Base-by-base conservation (phyloP, 2,797 vertebrate species). In the Myotis daubentonii region DNA sequence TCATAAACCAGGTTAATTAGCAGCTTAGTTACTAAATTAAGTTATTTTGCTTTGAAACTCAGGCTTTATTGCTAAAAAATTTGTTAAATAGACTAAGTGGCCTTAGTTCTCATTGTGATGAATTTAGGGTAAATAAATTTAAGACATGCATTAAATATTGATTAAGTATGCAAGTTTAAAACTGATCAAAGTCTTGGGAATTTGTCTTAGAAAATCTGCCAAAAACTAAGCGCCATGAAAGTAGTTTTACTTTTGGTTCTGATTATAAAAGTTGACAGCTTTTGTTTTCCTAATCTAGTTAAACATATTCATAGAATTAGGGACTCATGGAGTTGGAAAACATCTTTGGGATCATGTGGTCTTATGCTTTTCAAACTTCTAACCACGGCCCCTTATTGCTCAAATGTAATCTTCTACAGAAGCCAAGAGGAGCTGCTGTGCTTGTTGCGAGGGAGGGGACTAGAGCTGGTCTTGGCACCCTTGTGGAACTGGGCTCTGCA, bases 61-160 rank as follows among this genome's bases (percentile, higher is more conserved):
- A 86, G 57, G 25, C 30, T 83, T 89, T 72, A 41, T 78, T 78
- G 41, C 25, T 79, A 22, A 76, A 92, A 30, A n/a, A 57, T n/a
- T 86, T 71, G 8, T 85, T 51, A 78, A 81, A 33, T n/a, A 74
- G 23, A 92, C 28, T 70, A 41, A 38, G 25, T 95, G 62, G 11
- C 11, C 38, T 60, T 93, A 38, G 23, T 91, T 86, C 36, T 87
- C 47, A n/a, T 74, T 70, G 15, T 74, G 49, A 65, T 60, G 49
- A 93, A 62, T 66, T 91, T 36, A 11, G 25, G 36, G 28, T 84
- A 83, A 68, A 68, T 70, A 44, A 38, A 22, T 72, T 85, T 80
- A 87, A 94, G 60, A 51, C 8, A 5, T 60, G 6, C 30, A 62
- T 89, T 85, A 91, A 85, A 80, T 88, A 88, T 55, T 89, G n/a